Evolutionary conservation across 2,113 vertebrate genomes (phyloP).

Genomic region (Athene cunicularia): DNA sequence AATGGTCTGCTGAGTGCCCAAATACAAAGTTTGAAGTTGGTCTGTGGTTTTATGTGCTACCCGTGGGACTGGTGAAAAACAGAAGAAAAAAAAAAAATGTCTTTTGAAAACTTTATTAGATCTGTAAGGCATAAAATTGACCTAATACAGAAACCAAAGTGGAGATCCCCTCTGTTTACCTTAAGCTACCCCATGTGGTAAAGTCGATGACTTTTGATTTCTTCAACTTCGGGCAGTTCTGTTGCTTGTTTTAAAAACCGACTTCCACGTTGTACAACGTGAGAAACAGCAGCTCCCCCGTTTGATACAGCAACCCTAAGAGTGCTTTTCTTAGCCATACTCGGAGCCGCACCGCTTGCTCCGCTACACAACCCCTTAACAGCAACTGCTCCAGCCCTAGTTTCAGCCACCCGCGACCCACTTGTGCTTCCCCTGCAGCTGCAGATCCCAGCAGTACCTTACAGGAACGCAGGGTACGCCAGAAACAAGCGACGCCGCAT

Average conservation of each 20-base stretch:
- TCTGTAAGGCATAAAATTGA: rapidly evolving
- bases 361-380: rapidly evolving
- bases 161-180: not conserved
- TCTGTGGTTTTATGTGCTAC: too few species aligned
- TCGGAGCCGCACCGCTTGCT: too few species aligned
- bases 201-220: not conserved
- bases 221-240: too few species aligned
- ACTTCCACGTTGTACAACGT: rapidly evolving
- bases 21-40: rapidly evolving
- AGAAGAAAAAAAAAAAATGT: not conserved
- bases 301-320: not conserved
- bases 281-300: not conserved
- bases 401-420: too few species aligned
- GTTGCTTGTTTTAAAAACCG: not conserved
- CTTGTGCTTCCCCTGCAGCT: not conserved
- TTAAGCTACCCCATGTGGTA: rapidly evolving
- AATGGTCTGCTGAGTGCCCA: not conserved
- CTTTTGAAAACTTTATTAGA: not conserved
- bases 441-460: too few species aligned
- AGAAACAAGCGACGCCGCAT: rapidly evolving
- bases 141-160: rapidly evolving
- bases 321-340: rapidly evolving
- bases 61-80: rapidly evolving
- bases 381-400: not conserved
- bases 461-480: not conserved